Percentiles rank a stretch among this genome's conserved stretches.
Conservation (phyloP, 2,113 vertebrate genomes). For the Fulica atra region DNA sequence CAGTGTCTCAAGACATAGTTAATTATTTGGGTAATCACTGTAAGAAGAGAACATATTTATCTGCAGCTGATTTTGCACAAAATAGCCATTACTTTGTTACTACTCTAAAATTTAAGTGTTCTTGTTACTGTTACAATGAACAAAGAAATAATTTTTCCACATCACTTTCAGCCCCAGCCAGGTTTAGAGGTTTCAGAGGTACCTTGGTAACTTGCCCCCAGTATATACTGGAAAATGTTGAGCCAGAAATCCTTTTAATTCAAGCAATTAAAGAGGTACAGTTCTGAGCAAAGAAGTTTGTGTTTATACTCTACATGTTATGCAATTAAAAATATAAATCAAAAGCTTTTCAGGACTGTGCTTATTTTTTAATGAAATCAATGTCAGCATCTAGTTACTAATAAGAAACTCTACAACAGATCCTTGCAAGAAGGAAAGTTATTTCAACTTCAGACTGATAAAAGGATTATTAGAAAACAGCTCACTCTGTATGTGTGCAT, state of each 20-base stretch:
- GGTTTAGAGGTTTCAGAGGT: neutral
- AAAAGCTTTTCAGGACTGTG: neutral
- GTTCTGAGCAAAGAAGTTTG: neutral
- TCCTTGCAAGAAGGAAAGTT: constrained; percentile 12
- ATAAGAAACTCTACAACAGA: constrained; percentile 36
- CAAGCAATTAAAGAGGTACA: neutral
- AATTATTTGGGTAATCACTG: neutral
- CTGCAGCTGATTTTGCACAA: neutral
- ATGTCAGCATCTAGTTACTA: constrained; percentile 37
- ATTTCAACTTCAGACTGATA: constrained; percentile 35
- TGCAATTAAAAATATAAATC: constrained; percentile 26
- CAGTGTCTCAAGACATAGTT: neutral
- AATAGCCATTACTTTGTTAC: neutral
- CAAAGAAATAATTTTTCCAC: neutral
- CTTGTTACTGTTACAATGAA: neutral
- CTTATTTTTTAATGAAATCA: constrained; percentile 49
- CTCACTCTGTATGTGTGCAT: neutral
- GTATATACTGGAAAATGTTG: neutral
- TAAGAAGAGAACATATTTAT: neutral
- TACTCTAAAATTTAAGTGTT: neutral
- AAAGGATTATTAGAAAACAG: constrained; percentile 43
- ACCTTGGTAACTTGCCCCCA: neutral
- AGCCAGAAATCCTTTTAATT: constrained; percentile 9
- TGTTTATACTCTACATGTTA: neutral
- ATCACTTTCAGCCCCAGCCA: neutral